Evolutionary conservation across 2,888 invertebrate species (phyloP).

Genomic region (Epistrophe grossulariae): DNA sequence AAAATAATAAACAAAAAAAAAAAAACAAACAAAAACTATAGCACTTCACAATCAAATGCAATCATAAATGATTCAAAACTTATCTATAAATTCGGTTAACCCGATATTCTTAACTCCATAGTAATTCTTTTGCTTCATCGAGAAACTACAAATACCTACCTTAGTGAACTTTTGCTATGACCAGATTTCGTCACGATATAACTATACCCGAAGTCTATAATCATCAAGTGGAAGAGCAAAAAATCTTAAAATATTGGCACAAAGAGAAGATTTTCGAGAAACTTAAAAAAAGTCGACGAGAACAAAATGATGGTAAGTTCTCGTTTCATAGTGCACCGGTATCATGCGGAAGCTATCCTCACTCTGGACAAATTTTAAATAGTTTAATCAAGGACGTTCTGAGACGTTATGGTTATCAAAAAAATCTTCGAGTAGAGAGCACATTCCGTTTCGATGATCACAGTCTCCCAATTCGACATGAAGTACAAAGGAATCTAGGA

Average conservation of each 20-base stretch:
- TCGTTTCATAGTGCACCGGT: conserved; percentile 98
- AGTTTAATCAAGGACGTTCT: conserved; percentile 98
- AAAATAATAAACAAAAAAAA: conserved; percentile 20
- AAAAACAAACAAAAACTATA: background rate
- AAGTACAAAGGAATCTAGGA: conserved; percentile 92
- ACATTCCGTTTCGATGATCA: conserved; percentile 99
- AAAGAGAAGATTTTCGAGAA: conserved; percentile 93
- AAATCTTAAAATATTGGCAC: conserved; percentile 92
- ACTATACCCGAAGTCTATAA: conserved; percentile 51
- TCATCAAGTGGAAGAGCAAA: conserved; percentile 88
- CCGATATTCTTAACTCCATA: background rate
- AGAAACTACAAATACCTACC: background rate
- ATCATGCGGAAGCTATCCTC: conserved; percentile 98
- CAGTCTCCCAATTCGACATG: conserved; percentile 96
- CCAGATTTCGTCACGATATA: conserved; percentile 30
- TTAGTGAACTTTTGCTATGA: background rate
- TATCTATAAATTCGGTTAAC: conserved; percentile 18
- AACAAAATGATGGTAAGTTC: conserved; percentile 85
- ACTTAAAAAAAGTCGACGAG: conserved; percentile 85
- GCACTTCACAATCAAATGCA: conserved; percentile 10
- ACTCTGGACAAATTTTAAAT: conserved; percentile 97
- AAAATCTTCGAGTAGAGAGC: conserved; percentile 93
- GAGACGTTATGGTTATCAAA: conserved; percentile 95
- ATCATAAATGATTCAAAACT: background rate
- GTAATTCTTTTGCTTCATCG: background rate